Conservation (phyloP, 1,140 invertebrate species). For the Macrobrachium nipponense region DNA sequence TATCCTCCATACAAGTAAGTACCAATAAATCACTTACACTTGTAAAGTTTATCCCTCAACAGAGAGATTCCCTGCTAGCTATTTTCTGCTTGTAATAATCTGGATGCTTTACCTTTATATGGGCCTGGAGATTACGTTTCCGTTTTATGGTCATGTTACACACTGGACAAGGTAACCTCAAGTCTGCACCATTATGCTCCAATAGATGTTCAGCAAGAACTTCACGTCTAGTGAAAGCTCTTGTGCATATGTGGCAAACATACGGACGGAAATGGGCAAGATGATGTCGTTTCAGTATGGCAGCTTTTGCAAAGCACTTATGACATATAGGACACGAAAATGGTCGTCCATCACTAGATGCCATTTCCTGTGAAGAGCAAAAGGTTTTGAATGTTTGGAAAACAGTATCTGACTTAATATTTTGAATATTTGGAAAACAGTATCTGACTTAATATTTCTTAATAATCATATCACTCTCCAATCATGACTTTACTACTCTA, state of each 20-base stretch:
- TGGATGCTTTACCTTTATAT: conserved; percentile 64
- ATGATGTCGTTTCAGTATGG: conserved; percentile 63
- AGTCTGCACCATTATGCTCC: conserved; percentile 63
- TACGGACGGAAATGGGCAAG: conserved; percentile 64
- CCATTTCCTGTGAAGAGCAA: conserved; percentile 16
- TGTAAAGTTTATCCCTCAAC: neutral
- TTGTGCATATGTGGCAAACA: conserved; percentile 60
- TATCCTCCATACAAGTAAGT: too few species aligned
- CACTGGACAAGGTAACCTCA: conserved; percentile 62
- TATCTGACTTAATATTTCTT: neutral
- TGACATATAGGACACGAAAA: conserved; percentile 63
- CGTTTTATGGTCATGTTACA: conserved; percentile 64
- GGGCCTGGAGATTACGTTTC: conserved; percentile 63
- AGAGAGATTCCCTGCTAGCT: conserved; percentile 62
- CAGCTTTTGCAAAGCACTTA: conserved; percentile 64
- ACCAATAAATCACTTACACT: neutral
- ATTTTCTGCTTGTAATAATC: conserved; percentile 62
- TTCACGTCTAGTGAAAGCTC: conserved; percentile 63
- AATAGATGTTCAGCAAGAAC: conserved; percentile 62
- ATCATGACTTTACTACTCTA: too few species aligned
- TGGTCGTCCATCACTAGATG: conserved; percentile 46
- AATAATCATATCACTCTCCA: too few species aligned
- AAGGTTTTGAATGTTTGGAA: neutral
- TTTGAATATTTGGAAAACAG: neutral
- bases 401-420: neutral